Evolutionary conservation across 2,797 vertebrate genomes (phyloP).

Genomic region (Valencia hispanica): DNA sequence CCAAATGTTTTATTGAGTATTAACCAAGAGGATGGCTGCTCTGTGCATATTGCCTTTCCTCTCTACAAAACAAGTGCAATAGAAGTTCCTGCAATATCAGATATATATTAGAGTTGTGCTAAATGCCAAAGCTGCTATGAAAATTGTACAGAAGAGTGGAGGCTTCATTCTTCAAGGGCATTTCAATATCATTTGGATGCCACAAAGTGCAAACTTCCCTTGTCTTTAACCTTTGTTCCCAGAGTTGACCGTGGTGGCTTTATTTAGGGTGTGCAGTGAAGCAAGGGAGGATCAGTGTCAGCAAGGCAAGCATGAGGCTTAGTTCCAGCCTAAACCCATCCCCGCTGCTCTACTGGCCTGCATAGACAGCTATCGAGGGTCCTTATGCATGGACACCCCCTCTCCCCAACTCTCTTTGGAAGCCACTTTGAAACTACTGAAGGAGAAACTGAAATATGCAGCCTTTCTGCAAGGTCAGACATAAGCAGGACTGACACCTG

Average conservation of each 20-base stretch:
- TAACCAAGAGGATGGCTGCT: constrained; percentile 57
- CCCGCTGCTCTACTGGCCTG: constrained; percentile 61
- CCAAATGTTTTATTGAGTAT: constrained; percentile 72
- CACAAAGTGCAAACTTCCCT: constrained; percentile 45
- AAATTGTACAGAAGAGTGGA: no score
- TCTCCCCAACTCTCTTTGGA: constrained; percentile 46
- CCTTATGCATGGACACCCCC: constrained; percentile 49
- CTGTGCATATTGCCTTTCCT: constrained; percentile 62
- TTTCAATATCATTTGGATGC: constrained; percentile 42
- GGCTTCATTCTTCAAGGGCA: constrained; percentile 10
- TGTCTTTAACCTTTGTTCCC: constrained; percentile 38
- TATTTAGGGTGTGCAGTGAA: constrained; percentile 64
- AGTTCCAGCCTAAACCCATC: constrained; percentile 69
- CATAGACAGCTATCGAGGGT: constrained; percentile 44
- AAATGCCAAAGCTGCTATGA: constrained; percentile 31
- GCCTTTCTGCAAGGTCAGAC: constrained; percentile 57
- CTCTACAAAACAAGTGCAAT: constrained; percentile 33
- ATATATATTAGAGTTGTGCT: constrained; percentile 25
- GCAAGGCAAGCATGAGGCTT: constrained; percentile 59
- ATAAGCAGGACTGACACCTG: constrained; percentile 51
- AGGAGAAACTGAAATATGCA: constrained; percentile 68
- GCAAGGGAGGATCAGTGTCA: constrained; percentile 71
- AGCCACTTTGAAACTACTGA: constrained; percentile 51
- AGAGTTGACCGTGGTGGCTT: constrained; percentile 41
- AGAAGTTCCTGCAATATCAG: constrained; percentile 15